A percentile compares a stretch with the other conserved stretches of the same genome.
phyloP scores from a whole-genome alignment of 1,140 invertebrate species.

The Sarcophaga bullata region DNA sequence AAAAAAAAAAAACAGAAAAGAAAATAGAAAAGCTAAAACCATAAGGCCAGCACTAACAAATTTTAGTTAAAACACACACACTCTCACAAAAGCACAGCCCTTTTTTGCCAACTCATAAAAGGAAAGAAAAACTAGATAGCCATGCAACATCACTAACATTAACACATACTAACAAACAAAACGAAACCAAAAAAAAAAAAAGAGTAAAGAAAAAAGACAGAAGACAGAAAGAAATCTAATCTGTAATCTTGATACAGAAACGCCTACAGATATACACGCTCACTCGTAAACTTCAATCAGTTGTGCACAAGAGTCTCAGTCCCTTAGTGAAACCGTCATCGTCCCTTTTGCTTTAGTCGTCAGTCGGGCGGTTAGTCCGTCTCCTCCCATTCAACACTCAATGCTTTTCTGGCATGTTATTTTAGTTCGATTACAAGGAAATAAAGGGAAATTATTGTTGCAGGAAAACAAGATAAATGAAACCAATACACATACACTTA shows the following conservation, averaged over 20 bases:
- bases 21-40: neutral
- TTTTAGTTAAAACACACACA: too few species aligned
- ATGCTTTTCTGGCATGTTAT: too few species aligned
- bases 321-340: neutral
- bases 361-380: neutral
- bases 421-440: conserved; percentile 9
- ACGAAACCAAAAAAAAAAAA: too few species aligned
- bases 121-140: too few species aligned
- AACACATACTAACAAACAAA: too few species aligned
- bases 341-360: neutral
- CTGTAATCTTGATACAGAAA: neutral
- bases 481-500: neutral
- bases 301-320: neutral
- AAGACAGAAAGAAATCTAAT: neutral
- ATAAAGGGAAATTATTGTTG: neutral
- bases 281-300: neutral
- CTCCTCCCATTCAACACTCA: neutral
- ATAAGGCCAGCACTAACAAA: neutral
- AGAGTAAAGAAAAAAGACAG: neutral
- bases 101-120: neutral
- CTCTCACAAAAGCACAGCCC: neutral
- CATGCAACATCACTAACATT: too few species aligned
- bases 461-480: neutral
- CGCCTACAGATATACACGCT: conserved; percentile 8
- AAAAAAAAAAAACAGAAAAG: neutral